A percentile compares a stretch with the other conserved stretches of the same genome.
Evolutionary conservation across 2,113 vertebrate genomes (phyloP).

Genomic region (Chlorodrepanis virens): DNA sequence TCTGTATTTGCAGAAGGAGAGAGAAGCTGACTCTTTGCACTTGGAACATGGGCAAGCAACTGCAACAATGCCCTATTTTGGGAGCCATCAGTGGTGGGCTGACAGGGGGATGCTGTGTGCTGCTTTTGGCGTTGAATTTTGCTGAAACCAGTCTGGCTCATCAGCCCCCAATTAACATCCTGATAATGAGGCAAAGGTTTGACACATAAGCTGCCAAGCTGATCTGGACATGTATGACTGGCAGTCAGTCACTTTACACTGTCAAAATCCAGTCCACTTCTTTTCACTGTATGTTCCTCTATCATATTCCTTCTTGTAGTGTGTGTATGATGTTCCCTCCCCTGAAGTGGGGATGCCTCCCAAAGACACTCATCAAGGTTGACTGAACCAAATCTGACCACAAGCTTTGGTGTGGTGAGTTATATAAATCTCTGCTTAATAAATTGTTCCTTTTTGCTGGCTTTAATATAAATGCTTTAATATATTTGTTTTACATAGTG

Average conservation of each 20-base stretch:
- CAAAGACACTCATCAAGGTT: fast-evolving
- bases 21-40: not conserved
- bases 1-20: not conserved
- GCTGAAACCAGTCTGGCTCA: not conserved
- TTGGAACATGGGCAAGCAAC: not conserved
- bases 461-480: not conserved
- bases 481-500: not conserved
- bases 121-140: not conserved
- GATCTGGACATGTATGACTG: not conserved
- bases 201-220: not conserved
- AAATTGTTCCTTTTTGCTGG: not conserved
- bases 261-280: not conserved
- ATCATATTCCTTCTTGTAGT: not conserved
- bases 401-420: not conserved
- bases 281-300: not conserved
- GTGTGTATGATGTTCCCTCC: not conserved
- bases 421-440: not conserved
- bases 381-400: not conserved
- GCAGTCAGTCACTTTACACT: not conserved
- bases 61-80: not conserved
- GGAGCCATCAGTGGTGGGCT: not conserved
- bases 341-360: not conserved
- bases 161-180: no score
- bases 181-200: not conserved
- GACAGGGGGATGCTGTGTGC: not conserved